phyloP scores from a whole-genome alignment of 2,888 invertebrate species.

The Quadroppia sp. region DNA sequence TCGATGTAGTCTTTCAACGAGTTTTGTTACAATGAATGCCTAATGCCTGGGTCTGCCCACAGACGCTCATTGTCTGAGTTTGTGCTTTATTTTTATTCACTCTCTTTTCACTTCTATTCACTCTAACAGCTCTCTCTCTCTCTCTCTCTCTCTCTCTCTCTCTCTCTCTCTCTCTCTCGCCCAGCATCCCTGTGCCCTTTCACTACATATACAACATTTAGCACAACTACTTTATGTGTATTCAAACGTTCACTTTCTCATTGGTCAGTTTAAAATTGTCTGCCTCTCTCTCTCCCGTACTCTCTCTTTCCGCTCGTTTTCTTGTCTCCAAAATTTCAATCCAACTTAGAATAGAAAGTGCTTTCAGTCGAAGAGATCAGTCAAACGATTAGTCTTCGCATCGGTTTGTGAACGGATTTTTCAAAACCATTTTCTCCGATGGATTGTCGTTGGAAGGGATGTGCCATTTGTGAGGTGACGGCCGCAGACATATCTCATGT shows the following conservation, averaged over 20 bases:
- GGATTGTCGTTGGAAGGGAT: background rate
- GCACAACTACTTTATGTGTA: conserved; percentile 24
- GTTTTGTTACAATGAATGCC: conserved; percentile 28
- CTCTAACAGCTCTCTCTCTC: background rate
- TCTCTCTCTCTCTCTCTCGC: background rate
- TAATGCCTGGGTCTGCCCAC: conserved; percentile 37
- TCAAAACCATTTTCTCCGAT: background rate
- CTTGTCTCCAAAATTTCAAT: conserved; percentile 26
- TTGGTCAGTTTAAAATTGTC: conserved; percentile 38
- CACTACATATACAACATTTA: conserved; percentile 10
- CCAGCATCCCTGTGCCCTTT: conserved; percentile 33
- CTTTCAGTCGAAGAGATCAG: conserved; percentile 28
- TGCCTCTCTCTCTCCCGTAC: conserved; percentile 22
- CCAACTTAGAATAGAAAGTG: conserved; percentile 37
- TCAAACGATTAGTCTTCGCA: conserved; percentile 27
- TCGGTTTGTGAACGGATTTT: conserved; percentile 27
- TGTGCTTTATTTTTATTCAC: conserved; percentile 23
- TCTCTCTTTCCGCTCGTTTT: conserved; percentile 20
- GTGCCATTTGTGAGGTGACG: background rate
- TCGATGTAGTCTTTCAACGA: no score
- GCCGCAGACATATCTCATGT: conserved; percentile 32
- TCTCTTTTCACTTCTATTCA: conserved; percentile 19
- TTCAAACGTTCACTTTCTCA: conserved; percentile 6
- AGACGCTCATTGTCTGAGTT: background rate
- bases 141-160: background rate